Base-by-base conservation (phyloP, 2,888 invertebrate genomes). In the Tetragnatha montana region DNA sequence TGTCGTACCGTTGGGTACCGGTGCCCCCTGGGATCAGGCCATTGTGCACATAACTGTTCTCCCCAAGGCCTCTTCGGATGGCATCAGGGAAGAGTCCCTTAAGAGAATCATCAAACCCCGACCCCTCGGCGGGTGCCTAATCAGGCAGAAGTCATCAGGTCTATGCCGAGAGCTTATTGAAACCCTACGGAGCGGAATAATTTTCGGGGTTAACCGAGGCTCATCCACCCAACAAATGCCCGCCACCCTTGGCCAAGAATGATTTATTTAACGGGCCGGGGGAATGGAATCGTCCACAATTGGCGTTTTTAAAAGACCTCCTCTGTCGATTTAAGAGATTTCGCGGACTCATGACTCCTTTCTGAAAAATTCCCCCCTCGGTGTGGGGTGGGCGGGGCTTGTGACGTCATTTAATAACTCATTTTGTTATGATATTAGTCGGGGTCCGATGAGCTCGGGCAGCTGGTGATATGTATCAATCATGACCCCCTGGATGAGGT, bases 371-470 rank as follows among this genome's bases (percentile, higher is more conserved):
- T 35, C 21, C 0, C 73, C 21, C 71, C 69, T 80, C 35, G 19
- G 35, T n/a, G 50, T 76, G 51, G 3, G 60, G 50, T 60, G 51
- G 88, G 84, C 49, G 80, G 88, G 80, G 80, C 70, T 60, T 81
- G 71, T 89, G 89, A 89, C 89, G 89, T 89, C 89, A 89, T 76
- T 89, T 89, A 89, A 89, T 89, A 89, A 89, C 85, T 89, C 89
- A 89, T 86, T 85, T 89, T 78, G 17, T 60, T 60, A 76, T 78
- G 21, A 69, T 8, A 78, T 89, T 89, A 89, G 35, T 85, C 78
- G 0, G 22, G 85, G 85, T 71, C 70, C 81, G 78, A 50, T 89
- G 89, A 50, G 71, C 70, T 22, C 49, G 71, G 21, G 85, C 89
- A 89, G 89, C 85, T 89, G 89, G 81, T 71, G 81, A 81, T 76